phyloP scores from a whole-genome alignment of 2,113 vertebrate genomes.

The Montifringilla adamsi region DNA sequence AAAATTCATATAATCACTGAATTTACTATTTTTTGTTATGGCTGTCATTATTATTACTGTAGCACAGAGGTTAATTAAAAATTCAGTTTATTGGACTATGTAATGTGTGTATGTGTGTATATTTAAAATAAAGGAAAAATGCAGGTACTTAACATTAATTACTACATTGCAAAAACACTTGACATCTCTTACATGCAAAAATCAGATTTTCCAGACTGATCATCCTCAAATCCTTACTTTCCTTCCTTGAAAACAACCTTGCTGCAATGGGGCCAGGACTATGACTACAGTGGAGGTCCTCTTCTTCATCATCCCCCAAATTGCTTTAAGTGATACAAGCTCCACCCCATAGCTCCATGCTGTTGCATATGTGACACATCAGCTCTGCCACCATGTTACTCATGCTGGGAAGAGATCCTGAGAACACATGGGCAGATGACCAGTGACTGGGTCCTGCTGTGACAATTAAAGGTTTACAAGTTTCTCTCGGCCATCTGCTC shows the following conservation, averaged over 20 bases:
- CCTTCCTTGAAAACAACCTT: background rate
- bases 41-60: background rate
- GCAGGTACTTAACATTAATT: background rate
- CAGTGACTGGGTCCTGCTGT: background rate
- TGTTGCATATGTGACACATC: background rate
- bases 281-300: accelerated
- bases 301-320: background rate
- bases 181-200: background rate
- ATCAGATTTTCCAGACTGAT: background rate
- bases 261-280: background rate
- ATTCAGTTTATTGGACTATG: background rate
- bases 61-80: background rate
- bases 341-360: background rate
- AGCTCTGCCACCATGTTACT: background rate
- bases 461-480: background rate
- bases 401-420: background rate
- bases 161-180: background rate
- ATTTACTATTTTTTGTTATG: background rate
- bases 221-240: background rate
- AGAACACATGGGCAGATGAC: background rate
- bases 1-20: background rate
- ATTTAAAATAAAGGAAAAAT: background rate
- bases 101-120: accelerated
- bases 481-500: background rate
- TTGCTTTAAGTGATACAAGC: background rate